Conservation (phyloP, 2,888 invertebrate genomes). For the Frankliniella intonsa region DNA sequence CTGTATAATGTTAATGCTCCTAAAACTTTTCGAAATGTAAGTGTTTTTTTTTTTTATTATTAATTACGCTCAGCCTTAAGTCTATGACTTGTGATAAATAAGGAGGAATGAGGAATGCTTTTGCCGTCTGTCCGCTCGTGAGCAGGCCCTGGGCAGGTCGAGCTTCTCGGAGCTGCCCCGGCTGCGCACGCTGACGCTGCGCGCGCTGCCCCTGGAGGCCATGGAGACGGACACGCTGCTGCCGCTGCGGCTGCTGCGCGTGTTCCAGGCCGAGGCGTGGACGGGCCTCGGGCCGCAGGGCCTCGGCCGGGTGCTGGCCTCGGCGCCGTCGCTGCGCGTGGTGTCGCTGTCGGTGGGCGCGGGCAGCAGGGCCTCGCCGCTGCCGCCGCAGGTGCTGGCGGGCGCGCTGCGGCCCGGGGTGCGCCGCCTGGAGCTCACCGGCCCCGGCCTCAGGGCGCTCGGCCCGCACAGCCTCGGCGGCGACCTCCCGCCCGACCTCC, state of each 20-base stretch:
- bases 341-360: conserved; percentile 43
- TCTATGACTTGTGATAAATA: no score
- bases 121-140: no score
- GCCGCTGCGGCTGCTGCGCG: conserved; percentile 65
- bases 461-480: conserved; percentile 44
- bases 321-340: conserved; percentile 29
- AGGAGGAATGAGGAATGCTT: no score
- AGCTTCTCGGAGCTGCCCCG: conserved; percentile 66
- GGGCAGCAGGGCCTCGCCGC: conserved; percentile 40
- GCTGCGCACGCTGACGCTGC: conserved; percentile 68
- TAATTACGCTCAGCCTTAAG: no score
- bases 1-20: no score
- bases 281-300: conserved; percentile 63
- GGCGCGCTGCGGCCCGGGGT: conserved; percentile 46
- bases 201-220: conserved; percentile 65
- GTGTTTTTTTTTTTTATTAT: no score
- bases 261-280: conserved; percentile 68
- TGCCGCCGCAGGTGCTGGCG: conserved; percentile 45
- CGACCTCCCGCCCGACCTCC: not conserved
- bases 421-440: conserved; percentile 45
- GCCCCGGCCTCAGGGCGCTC: conserved; percentile 42
- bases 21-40: no score
- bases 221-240: conserved; percentile 71
- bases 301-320: conserved; percentile 32
- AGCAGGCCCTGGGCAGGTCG: conserved; percentile 55